Evolutionary conservation across 2,888 invertebrate genomes (phyloP), one percentile per base, ranked within the genome.

Genomic region (Augiades crinisus): DNA sequence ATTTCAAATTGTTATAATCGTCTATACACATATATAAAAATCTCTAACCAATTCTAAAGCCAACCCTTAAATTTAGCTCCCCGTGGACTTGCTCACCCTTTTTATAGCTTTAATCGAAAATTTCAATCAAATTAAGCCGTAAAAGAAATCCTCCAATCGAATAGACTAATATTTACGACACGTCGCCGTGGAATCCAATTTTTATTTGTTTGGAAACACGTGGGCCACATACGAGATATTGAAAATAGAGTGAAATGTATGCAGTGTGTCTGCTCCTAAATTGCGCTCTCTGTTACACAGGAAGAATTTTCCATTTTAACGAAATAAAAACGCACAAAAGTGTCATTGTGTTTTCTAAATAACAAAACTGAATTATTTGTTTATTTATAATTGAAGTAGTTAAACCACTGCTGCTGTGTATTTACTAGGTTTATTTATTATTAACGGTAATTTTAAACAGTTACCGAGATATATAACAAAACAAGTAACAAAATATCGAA

Each of bases 191-290:
- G 53, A 56, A 61, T 55, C 54, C 61, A 58, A 57, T 58, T 53
- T 49, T 56, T 58, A 58, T 61, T 61, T 56, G 54, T 52, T 56
- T 38, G 53, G 55, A 50, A 61, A 53, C 56, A 61, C 59, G 58
- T 61, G 59, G 58, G 49, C 45, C 53, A 47, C 44, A 51, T 53
- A 49, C 56, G 54, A 54, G 31, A 56, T 54, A 57, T 61, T 59
- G 53, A 56, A n/a, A 57, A 59, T 57, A 57, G 56, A 56, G 50
- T 56, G 53, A 56, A 60, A 60, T 60, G 50, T 58, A 60, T 57
- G 57, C 53, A 57, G 53, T 53, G 31, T 36, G 41, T 51, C 41
- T 49, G 10, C 30, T 12, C 33, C 24, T 46, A 46, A 22, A 45
- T 45, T 34, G 44, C 36, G 24, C 46, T 24, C 37, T 46, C 34